These are phyloP conservation scores for Microhierax caerulescens DNA, from an alignment of 2,797 vertebrate genomes.

Conservation along the genomic window DNA sequence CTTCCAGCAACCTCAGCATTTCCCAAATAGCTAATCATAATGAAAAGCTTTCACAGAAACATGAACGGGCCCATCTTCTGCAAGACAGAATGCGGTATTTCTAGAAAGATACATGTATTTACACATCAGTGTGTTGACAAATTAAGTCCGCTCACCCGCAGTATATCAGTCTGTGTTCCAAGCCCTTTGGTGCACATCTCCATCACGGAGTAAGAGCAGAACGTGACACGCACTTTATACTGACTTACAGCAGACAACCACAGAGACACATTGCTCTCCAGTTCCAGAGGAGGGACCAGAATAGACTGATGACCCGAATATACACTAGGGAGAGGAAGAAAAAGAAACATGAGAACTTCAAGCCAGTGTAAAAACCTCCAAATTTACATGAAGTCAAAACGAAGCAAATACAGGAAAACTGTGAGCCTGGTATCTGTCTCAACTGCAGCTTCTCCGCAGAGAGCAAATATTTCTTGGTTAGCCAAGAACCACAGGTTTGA, in stretches of 20 bases:
- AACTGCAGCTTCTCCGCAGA: background rate
- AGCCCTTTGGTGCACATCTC: conserved; percentile 97
- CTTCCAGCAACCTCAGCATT: background rate
- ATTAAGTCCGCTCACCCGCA: conserved; percentile 80
- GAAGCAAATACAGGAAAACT: background rate
- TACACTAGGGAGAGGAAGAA: conserved; percentile 75
- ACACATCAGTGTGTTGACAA: background rate
- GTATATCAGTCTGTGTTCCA: conserved; percentile 86
- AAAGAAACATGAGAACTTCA: background rate
- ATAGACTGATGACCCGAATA: conserved; percentile 97
- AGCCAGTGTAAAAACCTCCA: background rate
- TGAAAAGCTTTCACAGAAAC: background rate
- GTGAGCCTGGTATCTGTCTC: background rate
- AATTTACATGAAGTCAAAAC: background rate
- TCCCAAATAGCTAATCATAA: background rate
- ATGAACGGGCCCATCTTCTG: background rate
- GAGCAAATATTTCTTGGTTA: background rate
- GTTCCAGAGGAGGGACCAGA: conserved; percentile 91
- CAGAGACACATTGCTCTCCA: conserved; percentile 92
- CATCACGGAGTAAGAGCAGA: conserved; percentile 98
- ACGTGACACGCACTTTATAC: conserved; percentile 93
- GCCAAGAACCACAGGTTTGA: background rate
- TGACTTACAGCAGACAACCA: conserved; percentile 95
- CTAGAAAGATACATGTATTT: fast-evolving
- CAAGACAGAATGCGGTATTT: background rate